Base-by-base conservation (phyloP, 2,797 vertebrate species). In the Mus minutoides region DNA sequence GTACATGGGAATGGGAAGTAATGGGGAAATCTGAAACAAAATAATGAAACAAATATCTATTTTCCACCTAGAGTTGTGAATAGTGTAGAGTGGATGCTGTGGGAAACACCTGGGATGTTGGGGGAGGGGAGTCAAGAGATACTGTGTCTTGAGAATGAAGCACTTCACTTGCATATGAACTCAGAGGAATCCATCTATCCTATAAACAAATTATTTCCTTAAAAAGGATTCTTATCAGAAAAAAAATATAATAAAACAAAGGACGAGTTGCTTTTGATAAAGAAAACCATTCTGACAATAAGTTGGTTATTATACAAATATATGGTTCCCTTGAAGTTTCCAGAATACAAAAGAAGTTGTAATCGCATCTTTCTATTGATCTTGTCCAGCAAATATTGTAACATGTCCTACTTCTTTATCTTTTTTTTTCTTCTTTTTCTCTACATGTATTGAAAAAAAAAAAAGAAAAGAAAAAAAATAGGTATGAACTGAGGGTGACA, bases 141-240 rank as follows among this genome's bases (percentile, higher is more conserved):
- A 54, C 19, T 56, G 34, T 0, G n/a, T 24, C 67, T 78, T 84
- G 90, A 92, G 79, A 96, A 96, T 92, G 77, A 40, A 22, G 96
- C 85, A 87, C 19, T n/a, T 34, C 73, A 52, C 46, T 96, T 97
- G 97, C 95, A 96, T 98, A 92, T n/a, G 40, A 3, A 56, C 91
- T 43, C 2, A 76, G 6, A 87, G 31, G 85, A 90, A 94, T 87
- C 29, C 84, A 58, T 67, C 52, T 37, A 83, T 49, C 37, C 60
- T 6, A 86, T 60, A 96, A 97, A 96, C 80, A 95, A 96, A 73
- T 88, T 40, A 71, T 85, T 24, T 49, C 90, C 67, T 78, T 56
- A 8, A 21, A 91, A 95, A 90, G 95, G 76, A 87, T 4, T 52
- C 96, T 78, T 80, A 67, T 0, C 88, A 73, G 64, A 19, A 87